Percentiles rank a stretch among this genome's conserved stretches.
Evolutionary conservation across 2,797 vertebrate species (phyloP).

Genomic region (Rhabdophis nuchalis): DNA sequence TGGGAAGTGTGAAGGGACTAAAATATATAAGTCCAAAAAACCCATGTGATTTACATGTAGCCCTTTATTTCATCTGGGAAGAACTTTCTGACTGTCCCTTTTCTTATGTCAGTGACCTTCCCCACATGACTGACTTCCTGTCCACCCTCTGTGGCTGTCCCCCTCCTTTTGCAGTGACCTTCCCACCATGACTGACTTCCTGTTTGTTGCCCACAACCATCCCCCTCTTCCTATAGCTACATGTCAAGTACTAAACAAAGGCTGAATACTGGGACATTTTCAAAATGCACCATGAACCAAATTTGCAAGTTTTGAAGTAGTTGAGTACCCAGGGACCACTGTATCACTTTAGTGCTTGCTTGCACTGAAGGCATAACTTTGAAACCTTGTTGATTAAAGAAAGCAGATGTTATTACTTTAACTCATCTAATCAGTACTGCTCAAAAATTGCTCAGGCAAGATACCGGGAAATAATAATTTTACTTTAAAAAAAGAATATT

Average conservation of each 20-base stretch:
- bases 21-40: neutral
- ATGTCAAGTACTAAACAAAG: neutral
- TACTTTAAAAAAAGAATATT: constrained; percentile 46
- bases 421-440: neutral
- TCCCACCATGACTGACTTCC: neutral
- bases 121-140: neutral
- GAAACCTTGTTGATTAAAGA: neutral
- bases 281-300: neutral
- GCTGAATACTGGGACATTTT: neutral
- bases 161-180: neutral
- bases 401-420: neutral
- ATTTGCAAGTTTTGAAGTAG: neutral
- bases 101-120: neutral
- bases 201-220: neutral
- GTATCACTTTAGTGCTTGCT: neutral
- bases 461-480: constrained; percentile 42
- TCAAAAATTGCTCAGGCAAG: neutral
- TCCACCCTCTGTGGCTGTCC: neutral
- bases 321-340: neutral
- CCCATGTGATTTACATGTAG: too few relatives aligned
- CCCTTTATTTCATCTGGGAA: too few relatives aligned
- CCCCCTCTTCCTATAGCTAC: neutral
- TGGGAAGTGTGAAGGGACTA: neutral
- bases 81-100: neutral
- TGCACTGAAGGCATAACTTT: neutral